phyloP scores from a whole-genome alignment of 2,797 vertebrate genomes.

The Antrozous pallidus region DNA sequence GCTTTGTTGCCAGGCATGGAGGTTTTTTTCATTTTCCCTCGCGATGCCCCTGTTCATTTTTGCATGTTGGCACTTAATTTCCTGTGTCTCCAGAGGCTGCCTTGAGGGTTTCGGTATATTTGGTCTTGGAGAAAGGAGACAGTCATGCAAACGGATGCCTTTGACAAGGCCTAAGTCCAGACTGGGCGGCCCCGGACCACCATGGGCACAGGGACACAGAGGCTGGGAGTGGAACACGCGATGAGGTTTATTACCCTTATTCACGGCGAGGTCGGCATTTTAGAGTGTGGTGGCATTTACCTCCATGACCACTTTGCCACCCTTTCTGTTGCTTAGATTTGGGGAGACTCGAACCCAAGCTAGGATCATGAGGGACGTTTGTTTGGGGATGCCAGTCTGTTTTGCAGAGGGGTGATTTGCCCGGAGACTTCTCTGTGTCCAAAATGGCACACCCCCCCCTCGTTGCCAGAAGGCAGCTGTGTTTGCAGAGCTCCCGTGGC shows the following conservation, averaged over 20 bases:
- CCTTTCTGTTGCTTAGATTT: background rate
- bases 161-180: background rate
- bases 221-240: background rate
- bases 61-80: slow-evolving; percentile 78
- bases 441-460: background rate
- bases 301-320: background rate
- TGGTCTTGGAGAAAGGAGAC: slow-evolving; percentile 43
- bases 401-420: background rate
- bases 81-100: slow-evolving; percentile 58
- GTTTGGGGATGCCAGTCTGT: background rate
- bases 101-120: slow-evolving; percentile 59
- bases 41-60: slow-evolving; percentile 58
- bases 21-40: slow-evolving; percentile 55
- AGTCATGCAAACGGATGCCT: background rate
- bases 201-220: background rate
- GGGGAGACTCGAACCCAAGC: background rate
- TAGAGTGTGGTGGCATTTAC: background rate
- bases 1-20: slow-evolving; percentile 78
- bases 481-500: background rate
- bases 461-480: background rate
- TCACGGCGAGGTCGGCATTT: background rate
- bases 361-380: background rate
- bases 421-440: background rate
- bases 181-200: background rate
- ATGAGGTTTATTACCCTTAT: too few species aligned